phyloP scores from a whole-genome alignment of 2,797 vertebrate species.

The Tenualosa thibaudeaui region DNA sequence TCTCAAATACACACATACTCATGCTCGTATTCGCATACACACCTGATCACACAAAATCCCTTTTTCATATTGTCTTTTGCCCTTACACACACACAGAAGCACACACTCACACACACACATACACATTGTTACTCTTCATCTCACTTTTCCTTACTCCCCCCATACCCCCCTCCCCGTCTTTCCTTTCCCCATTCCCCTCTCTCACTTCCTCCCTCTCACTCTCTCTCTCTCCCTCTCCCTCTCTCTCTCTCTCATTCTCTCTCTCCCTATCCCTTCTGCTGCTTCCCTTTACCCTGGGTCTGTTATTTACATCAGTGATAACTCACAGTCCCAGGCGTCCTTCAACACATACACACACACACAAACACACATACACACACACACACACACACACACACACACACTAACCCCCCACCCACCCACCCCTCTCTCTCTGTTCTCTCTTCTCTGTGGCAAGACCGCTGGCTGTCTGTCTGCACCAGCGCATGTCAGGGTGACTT shows the following conservation, averaged over 20 bases:
- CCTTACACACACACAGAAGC: not conserved
- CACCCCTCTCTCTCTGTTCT: not conserved
- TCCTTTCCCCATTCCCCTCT: slow-evolving; percentile 40
- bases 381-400: not conserved
- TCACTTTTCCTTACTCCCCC: slow-evolving; percentile 35
- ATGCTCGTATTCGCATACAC: not conserved
- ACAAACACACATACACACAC: too few species aligned
- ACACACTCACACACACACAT: slow-evolving; percentile 26
- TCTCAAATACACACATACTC: not conserved
- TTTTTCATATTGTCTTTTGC: slow-evolving; percentile 38
- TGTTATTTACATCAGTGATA: slow-evolving; percentile 23
- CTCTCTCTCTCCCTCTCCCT: not conserved
- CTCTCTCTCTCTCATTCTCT: not conserved
- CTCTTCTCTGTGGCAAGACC: not conserved
- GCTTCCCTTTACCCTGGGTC: not conserved
- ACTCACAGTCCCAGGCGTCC: slow-evolving; percentile 8
- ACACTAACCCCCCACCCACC: not conserved
- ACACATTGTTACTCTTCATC: not conserved
- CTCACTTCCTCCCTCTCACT: not conserved
- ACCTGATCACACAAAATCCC: slow-evolving; percentile 24
- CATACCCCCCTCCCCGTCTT: slow-evolving; percentile 34
- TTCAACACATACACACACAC: not conserved
- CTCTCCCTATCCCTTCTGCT: not conserved
- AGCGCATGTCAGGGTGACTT: slow-evolving; percentile 14
- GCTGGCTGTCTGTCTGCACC: slow-evolving; percentile 10